phyloP scores from a whole-genome alignment of 2,888 invertebrate genomes.

The Andrena camellia region DNA sequence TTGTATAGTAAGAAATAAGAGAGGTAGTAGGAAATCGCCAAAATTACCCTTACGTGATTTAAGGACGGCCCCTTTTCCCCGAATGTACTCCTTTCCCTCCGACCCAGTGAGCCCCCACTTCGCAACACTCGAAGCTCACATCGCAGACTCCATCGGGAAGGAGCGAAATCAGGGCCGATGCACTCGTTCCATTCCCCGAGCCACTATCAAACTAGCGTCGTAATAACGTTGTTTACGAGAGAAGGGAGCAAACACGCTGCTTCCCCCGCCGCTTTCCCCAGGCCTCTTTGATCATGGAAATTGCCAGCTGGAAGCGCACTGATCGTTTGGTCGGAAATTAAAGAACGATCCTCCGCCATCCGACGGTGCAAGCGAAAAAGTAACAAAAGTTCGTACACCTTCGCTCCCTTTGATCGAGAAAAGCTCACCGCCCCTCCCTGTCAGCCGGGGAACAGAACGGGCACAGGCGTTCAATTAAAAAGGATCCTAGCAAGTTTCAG shows the following conservation, averaged over 20 bases:
- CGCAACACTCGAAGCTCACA: neutral
- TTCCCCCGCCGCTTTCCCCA: neutral
- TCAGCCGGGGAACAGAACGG: neutral
- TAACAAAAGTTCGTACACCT: neutral
- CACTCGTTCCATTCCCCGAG: neutral
- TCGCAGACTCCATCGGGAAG: neutral
- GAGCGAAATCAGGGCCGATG: neutral
- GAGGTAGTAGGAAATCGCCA: too few species aligned
- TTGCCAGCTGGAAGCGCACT: neutral
- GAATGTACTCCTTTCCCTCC: neutral
- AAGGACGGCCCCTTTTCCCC: too few species aligned
- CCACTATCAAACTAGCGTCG: neutral
- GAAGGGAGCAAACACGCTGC: neutral
- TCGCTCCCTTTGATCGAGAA: neutral
- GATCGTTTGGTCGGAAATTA: constrained; percentile 8
- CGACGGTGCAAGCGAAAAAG: neutral
- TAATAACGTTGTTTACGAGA: neutral
- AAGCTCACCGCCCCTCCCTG: too few species aligned
- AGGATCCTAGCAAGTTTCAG: neutral
- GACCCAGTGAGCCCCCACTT: neutral
- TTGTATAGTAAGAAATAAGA: too few species aligned
- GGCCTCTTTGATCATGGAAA: constrained; percentile 24
- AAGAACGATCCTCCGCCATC: neutral
- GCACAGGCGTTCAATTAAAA: constrained; percentile 9
- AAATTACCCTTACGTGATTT: too few species aligned